Base-by-base conservation (phyloP, 1,140 invertebrate species). In the Macrobrachium rosenbergii region DNA sequence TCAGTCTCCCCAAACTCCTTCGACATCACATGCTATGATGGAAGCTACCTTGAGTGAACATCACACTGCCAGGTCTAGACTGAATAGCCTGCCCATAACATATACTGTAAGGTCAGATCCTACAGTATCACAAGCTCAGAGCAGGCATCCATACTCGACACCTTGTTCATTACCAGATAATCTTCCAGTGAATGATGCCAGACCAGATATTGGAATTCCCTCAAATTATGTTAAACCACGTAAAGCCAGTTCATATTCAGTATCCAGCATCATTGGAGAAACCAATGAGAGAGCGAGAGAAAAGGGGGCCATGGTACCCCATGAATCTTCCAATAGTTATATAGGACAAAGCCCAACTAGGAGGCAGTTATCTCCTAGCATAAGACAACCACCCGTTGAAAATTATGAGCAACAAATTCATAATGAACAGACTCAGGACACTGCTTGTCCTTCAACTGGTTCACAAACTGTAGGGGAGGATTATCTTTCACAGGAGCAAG, bases 171-270 rank as follows among this genome's bases (percentile, higher is more conserved):
- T 80, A n/a, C 58, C 83, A 79, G 83, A 85, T 45, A 85, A 64
- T 43, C 75, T 85, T 67, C 45, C 77, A 67, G 78, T 73, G 21
- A 86, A 21, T 80, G 84, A 86, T 60, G 73, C 84, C 45, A 73
- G 86, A 77, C 52, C 78, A 64, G 77, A 87, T 21, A 72, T 69
- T 19, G 78, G 76, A 59, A n/a, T 76, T 21, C 45, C 58, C 58
- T 82, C 86, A 62, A 87, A 67, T 52, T 87, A 82, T 23, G 76
- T 52, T 17, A 82, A 88, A 69, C 83, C 82, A 12, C 72, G 89
- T n/a, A 90, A 90, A 88, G 87, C 82, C 28, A 88, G 80, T 72
- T 90, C 89, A 63, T 90, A 90, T 83, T 90, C 89, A n/a, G 89
- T 90, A 58, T 90, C 89, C 8, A 90, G 89, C 69, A 90, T 90